Evolutionary conservation across 2,113 vertebrate genomes (phyloP).

Genomic region (Actenoides hombroni): DNA sequence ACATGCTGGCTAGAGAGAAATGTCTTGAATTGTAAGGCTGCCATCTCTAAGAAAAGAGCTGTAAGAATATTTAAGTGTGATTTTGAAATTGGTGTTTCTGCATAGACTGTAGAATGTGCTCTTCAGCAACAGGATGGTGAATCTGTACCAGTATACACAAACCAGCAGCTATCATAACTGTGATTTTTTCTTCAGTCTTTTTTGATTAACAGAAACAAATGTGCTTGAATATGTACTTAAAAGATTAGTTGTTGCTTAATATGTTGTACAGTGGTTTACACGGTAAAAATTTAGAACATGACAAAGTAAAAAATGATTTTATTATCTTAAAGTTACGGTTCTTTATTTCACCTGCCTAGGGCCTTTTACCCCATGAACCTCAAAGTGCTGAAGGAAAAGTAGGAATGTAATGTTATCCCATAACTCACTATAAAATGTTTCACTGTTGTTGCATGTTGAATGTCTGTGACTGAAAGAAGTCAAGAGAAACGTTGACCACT

Average conservation of each 20-base stretch:
- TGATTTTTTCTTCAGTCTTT: neutral
- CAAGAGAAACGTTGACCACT: neutral
- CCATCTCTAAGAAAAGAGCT: neutral
- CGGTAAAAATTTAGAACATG: neutral
- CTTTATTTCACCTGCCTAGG: neutral
- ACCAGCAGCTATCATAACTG: neutral
- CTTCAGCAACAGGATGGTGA: neutral
- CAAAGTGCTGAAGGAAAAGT: neutral
- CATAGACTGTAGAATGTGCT: neutral
- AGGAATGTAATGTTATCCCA: neutral
- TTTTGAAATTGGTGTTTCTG: constrained; percentile 4
- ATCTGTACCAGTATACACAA: neutral
- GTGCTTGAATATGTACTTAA: neutral
- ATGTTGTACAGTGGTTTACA: neutral
- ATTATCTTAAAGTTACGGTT: neutral
- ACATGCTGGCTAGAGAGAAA: neutral
- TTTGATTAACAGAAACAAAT: neutral
- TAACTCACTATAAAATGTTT: neutral
- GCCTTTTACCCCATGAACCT: neutral
- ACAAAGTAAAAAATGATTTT: neutral
- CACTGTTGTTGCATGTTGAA: neutral
- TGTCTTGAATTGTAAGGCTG: neutral
- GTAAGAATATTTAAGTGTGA: neutral
- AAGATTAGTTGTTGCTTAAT: neutral
- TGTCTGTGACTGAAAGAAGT: neutral